phyloP scores from a whole-genome alignment of 2,888 invertebrate species.

The Protula sp. region DNA sequence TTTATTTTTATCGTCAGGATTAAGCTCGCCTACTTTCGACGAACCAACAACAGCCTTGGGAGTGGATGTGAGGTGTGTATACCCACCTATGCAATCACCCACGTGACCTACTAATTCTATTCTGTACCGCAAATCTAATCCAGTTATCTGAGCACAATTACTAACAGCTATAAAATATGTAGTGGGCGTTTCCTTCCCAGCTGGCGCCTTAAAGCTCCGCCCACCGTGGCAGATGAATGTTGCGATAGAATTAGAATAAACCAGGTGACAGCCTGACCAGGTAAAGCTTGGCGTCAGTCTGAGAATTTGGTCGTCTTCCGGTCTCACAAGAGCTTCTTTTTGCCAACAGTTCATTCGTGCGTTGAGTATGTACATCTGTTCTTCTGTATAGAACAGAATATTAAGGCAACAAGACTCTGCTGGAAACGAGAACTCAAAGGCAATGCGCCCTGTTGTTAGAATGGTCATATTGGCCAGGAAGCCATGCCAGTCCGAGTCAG shows the following conservation, averaged over 20 bases:
- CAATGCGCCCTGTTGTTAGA: constrained; percentile 16
- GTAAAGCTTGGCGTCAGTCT: constrained; percentile 22
- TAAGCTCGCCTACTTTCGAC: background rate
- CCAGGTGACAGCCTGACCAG: constrained; percentile 25
- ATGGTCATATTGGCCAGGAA: constrained; percentile 23
- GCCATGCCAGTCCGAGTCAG: constrained; percentile 23
- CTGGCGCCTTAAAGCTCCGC: constrained; percentile 13
- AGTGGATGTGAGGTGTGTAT: constrained; percentile 4
- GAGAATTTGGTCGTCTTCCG: constrained; percentile 22
- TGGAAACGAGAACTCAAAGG: constrained; percentile 20
- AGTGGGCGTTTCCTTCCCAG: background rate
- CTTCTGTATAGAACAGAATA: constrained; percentile 22
- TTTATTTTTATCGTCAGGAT: background rate
- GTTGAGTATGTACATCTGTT: constrained; percentile 18
- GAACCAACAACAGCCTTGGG: background rate
- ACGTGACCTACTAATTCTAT: constrained; percentile 21
- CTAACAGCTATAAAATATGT: constrained; percentile 18
- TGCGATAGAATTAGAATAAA: constrained; percentile 12
- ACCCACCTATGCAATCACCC: constrained; percentile 16
- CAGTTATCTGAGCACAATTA: constrained; percentile 20
- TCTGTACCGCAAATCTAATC: constrained; percentile 21
- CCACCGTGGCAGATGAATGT: constrained; percentile 22
- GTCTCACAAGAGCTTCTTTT: constrained; percentile 18
- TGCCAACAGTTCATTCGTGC: constrained; percentile 25
- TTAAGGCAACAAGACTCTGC: constrained; percentile 25